Evolutionary conservation across 2,888 invertebrate species (phyloP), one percentile per base, ranked within the genome.

Genomic region (Celastrina argiolus): DNA sequence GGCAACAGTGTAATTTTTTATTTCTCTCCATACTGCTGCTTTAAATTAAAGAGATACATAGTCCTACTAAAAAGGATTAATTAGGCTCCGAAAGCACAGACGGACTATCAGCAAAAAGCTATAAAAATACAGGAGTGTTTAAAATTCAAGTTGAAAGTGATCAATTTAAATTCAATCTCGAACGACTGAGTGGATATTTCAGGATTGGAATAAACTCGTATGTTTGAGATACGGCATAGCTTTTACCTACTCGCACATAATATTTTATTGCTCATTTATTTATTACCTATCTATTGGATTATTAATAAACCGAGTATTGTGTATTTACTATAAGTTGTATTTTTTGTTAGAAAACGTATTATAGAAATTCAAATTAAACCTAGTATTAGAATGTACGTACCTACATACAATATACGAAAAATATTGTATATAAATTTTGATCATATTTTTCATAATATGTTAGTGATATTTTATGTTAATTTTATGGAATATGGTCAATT

Each of bases 1-100:
- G 72, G 70, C 73, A 69, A 66, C 69, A 71, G 68, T 73, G 71
- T 68, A 69, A 74, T 70, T 74, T 75, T 75, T 75, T 74, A 69
- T 73, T 68, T 70, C 67, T 67, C 61, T 22, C 34, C 22, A 61
- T 70, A 70, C 67, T 67, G 70, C 66, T 68, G 70, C 69, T 70
- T 70, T 73, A 71, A 73, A 73, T 74, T 72, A 72, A 69, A 66
- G 67, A 66, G 68, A 69, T 68, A 68, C 66, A 67, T 64, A 59
- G 68, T 63, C 64, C 64, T 64, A 65, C 58, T 68, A 67, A 67
- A 70, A 61, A 64, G 63, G 69, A 66, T 67, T 70, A 67, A 68
- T 67, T 70, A 64, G 68, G 56, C 39, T 63, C 18, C 51, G 28
- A 41, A 31, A 31, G 16, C n/a, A 18, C 16, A 36, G 61, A 36